These are phyloP conservation scores for Vanacampus margaritifer DNA, from an alignment of 2,113 vertebrate genomes.

Conservation along the genomic window DNA sequence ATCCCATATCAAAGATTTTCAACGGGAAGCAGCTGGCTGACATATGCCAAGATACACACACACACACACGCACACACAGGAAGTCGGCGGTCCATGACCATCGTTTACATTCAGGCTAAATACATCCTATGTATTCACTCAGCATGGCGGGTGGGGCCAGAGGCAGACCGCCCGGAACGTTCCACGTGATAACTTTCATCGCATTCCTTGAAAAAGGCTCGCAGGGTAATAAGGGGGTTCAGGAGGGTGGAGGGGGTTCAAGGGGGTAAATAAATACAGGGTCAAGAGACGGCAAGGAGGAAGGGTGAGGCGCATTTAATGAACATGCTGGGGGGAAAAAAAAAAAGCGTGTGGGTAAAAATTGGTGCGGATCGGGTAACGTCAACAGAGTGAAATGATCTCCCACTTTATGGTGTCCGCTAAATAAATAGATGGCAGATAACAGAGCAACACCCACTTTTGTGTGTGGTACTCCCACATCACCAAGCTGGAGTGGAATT, in stretches of 20 bases:
- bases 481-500: too few relatives aligned
- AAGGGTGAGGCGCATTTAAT: slow-evolving; percentile 61
- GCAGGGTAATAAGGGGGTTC: slow-evolving; percentile 45
- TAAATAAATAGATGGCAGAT: neutral
- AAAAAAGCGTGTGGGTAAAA: slow-evolving; percentile 8
- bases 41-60: neutral
- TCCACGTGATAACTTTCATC: slow-evolving; percentile 56
- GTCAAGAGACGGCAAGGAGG: slow-evolving; percentile 18
- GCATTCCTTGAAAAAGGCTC: slow-evolving; percentile 47
- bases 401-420: neutral
- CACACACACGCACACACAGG: slow-evolving; percentile 1
- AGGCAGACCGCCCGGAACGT: slow-evolving; percentile 51
- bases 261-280: slow-evolving; percentile 65
- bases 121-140: slow-evolving; percentile 29
- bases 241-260: neutral
- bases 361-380: slow-evolving; percentile 19
- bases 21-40: slow-evolving; percentile 29
- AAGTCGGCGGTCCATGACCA: slow-evolving; percentile 12
- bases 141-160: slow-evolving; percentile 37
- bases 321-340: slow-evolving; percentile 55
- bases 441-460: neutral
- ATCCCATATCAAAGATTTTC: neutral
- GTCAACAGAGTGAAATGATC: slow-evolving; percentile 15
- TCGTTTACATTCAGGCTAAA: slow-evolving; percentile 16
- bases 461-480: neutral